phyloP scores from a whole-genome alignment of 2,797 vertebrate genomes.

The Mareca penelope region DNA sequence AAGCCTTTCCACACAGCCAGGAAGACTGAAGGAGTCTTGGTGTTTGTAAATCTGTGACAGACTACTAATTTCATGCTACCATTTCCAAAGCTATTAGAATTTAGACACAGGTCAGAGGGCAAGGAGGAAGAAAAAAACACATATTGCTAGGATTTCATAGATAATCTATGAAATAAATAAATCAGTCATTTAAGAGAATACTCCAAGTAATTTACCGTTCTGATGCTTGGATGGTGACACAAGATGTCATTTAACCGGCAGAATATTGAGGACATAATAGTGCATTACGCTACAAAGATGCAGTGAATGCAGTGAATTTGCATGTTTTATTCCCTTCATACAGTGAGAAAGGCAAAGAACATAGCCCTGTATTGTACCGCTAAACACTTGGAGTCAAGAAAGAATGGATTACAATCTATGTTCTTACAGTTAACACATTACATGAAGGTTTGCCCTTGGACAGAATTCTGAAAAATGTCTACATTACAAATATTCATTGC shows the following conservation, averaged over 20 bases:
- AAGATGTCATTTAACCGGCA: neutral
- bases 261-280: neutral
- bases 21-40: neutral
- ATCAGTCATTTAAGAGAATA: neutral
- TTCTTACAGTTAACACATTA: neutral
- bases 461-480: constrained; percentile 1
- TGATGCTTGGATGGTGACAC: neutral
- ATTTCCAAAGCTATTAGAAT: neutral
- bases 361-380: neutral
- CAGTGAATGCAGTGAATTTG: neutral
- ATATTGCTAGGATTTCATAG: neutral
- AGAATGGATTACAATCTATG: neutral
- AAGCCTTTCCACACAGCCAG: neutral
- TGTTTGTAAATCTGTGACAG: neutral
- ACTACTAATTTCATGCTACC: neutral
- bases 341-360: neutral
- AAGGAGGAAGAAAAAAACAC: neutral
- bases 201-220: neutral
- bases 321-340: neutral
- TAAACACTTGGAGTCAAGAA: neutral
- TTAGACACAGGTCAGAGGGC: neutral
- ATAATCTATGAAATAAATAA: neutral
- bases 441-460: neutral
- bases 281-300: neutral
- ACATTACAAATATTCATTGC: neutral